These are phyloP conservation scores for Alcedo atthis DNA, from an alignment of 2,797 vertebrate species.

Conservation along the genomic window DNA sequence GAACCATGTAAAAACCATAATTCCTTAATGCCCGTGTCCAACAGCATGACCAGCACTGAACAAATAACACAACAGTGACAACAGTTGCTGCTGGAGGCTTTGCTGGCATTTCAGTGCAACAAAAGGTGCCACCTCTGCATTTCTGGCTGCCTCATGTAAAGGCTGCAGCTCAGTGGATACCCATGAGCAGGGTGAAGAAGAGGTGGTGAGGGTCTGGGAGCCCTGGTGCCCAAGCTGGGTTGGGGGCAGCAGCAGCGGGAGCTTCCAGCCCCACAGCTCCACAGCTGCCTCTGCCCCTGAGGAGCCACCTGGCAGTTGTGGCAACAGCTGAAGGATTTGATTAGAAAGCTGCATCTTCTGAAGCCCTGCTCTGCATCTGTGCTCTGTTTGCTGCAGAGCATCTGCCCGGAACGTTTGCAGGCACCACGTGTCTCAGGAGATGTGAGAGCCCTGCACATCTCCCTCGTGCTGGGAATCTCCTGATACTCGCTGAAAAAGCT, in stretches of 20 bases:
- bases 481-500: neutral
- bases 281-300: neutral
- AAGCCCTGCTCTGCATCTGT: neutral
- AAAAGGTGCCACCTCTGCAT: neutral
- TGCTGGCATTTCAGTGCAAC: neutral
- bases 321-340: neutral
- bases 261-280: neutral
- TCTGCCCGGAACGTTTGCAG: neutral
- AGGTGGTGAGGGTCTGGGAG: neutral
- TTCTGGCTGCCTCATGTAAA: neutral
- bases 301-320: neutral
- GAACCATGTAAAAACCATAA: neutral
- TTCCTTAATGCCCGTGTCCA: neutral
- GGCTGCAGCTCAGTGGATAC: neutral
- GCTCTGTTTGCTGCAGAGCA: neutral
- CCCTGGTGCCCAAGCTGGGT: neutral
- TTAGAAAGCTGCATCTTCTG: neutral
- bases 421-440: neutral
- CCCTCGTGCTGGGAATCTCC: neutral
- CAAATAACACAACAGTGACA: neutral
- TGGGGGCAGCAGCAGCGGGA: neutral
- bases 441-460: neutral
- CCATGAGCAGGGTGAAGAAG: accelerated
- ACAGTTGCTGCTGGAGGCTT: neutral
- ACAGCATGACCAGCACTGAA: neutral